Evolutionary conservation across 2,113 vertebrate species (phyloP), one percentile per base, ranked within the genome.

Genomic region (Carlito syrichta): DNA sequence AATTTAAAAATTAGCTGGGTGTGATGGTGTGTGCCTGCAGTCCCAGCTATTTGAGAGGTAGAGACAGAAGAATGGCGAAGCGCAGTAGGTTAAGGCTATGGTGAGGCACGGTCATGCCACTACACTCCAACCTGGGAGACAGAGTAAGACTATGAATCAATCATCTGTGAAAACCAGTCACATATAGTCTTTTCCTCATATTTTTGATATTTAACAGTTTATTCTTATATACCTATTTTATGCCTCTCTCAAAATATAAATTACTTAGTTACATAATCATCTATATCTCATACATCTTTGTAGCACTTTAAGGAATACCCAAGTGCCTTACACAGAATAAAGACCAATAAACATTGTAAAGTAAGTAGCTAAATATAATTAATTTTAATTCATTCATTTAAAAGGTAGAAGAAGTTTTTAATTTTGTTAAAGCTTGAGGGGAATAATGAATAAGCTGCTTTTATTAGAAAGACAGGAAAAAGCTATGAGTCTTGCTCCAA

Each of bases 401-500:
- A 89, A 95, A 94, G 6, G 40, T 48, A 90, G 12, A 91, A 93
- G 91, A 90, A 95, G 85, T 52, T 5, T 76, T 96, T 91, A 89
- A 95, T 95, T 97, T 77, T 88, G 32, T 86, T 95, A 86, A 89
- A 82, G 38, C 38, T 84, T 89, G 32, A 96, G 58, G 92, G 50
- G 25, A 87, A 93, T 83, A 66, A 69, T 69, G 50, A 96, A 93
- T 48, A 96, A 90, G 30, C 63, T 90, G 11, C 8, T 97, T 97
- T 95, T 92, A 96, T 91, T 82, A 91, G 13, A 56, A 96, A 96
- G 66, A 11, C 11, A 73, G 25, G 25, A 91, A 73, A 91, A 95
- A 81, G 38, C 76, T 96, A 91, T 79, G 56, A 62, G 38, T 85
- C 85, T 96, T 88, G 27, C 60, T 86, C 62, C n/a, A 92, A 96